Base-by-base conservation (phyloP, 92 coral and sea anemone species). In the Phenganax stokvisi region DNA sequence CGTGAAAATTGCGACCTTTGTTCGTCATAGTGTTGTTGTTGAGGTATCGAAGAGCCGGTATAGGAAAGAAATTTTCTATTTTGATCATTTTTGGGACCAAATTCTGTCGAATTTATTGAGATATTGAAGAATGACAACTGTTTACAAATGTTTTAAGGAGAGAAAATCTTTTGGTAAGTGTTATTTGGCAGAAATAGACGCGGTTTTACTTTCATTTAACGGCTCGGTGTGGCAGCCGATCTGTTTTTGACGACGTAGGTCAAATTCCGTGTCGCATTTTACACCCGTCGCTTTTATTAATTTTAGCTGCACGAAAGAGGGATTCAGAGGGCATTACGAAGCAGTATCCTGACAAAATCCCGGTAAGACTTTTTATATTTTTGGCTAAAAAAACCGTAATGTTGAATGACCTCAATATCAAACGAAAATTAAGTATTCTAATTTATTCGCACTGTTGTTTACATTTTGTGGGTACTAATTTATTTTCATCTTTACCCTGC, bases 341-440 rank as follows among this genome's bases (percentile, higher is more conserved):
- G 76, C 99, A 96, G 70, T 96, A 96, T 51, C 97, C 99, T 10
- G 99, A 96, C 77, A 96, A 96, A 90, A 90, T 96, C 20, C 99
- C 99, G 54, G 99, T 96, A 85, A 87, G 97, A 57, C 0, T 56
- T 56, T 20, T n/a, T 56, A 65, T 68, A 63, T 55, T 37, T 5
- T 37, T 37, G 47, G 47, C 5, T 1, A 37, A 37, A 37, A 37
- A 37, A 37, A 1, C 2, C 47, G 47, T 37, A 37, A 37, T 37
- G 2, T 37, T 37, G 47, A 37, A 5, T 37, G 47, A 37, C 5
- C 47, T 37, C 47, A 37, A 37, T 37, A 37, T 37, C 47, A 5
- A 37, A 37, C 5, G 5, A 37, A 37, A 37, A 37, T 37, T 37
- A 37, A 37, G 2, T 37, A 37, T 37, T 37, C 47, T 37, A 37